These are phyloP conservation scores for Autographa gamma DNA, from an alignment of 2,888 invertebrate genomes.

Conservation along the genomic window DNA sequence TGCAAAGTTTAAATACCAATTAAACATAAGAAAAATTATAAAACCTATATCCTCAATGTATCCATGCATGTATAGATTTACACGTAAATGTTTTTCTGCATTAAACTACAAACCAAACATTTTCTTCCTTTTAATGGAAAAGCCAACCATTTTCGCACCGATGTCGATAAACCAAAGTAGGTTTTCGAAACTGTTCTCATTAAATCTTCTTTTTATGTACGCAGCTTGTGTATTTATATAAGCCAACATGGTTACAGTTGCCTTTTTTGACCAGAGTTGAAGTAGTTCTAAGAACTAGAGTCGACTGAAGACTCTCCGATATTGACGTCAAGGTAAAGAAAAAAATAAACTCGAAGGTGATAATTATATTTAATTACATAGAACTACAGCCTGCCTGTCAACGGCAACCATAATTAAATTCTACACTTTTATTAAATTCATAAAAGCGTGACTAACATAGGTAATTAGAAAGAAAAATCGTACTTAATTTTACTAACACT, in stretches of 20 bases:
- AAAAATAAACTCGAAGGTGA: background rate
- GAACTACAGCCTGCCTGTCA: background rate
- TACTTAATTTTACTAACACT: background rate
- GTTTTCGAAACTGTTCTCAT: conserved; percentile 67
- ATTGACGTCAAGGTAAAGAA: background rate
- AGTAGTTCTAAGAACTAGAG: background rate
- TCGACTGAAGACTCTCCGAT: background rate
- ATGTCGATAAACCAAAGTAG: conserved; percentile 72
- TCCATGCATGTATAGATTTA: background rate
- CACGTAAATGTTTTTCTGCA: no score
- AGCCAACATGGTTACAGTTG: conserved; percentile 45
- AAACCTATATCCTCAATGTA: background rate
- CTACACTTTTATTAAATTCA: conserved; percentile 28
- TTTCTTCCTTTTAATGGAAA: conserved; percentile 66
- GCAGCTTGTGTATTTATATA: conserved; percentile 39
- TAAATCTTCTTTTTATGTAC: conserved; percentile 55
- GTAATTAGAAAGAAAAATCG: background rate
- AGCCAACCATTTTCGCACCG: conserved; percentile 69
- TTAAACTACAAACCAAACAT: conserved; percentile 59
- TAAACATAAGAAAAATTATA: background rate
- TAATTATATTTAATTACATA: background rate
- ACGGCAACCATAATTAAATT: conserved; percentile 22
- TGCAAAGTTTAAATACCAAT: conserved; percentile 39
- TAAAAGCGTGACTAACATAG: background rate
- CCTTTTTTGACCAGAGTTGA: background rate